Evolutionary conservation across 1,140 invertebrate species (phyloP), one percentile per base, ranked within the genome.

Genomic region (Anastatus disparis): DNA sequence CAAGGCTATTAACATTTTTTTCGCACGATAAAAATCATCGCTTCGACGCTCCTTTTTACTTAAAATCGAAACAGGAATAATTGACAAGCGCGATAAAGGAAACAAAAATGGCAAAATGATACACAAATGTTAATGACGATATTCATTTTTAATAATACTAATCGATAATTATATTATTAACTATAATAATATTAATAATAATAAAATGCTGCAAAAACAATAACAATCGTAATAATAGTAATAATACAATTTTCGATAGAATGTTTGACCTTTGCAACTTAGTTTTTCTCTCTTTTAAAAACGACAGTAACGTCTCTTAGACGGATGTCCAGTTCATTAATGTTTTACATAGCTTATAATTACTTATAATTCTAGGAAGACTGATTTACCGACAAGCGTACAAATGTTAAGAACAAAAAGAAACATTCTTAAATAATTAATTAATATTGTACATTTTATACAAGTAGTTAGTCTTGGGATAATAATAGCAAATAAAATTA

Each of bases 201-300:
- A 76, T 76, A 74, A 76, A 72, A 74, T 77, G 70, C 59, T 68
- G 71, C 71, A 71, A 74, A 74, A 77, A 77, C 74, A 77, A 75
- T 75, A 77, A 75, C 74, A 75, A 75, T 74, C 29, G 63, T 77
- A 73, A 74, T 70, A 70, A 65, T 71, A 42, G 20, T 71, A 71
- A 66, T 71, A 65, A 66, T 71, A 71, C 62, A 76, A 74, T 74
- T 76, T 71, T 71, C 52, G 70, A 70, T 75, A 78, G 74, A 78
- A 71, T 76, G 73, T 74, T 74, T 69, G 46, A 62, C 67, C 46
- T 67, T 70, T 70, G 31, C 58, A 68, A 68, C 59, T 58, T 50
- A 58, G 46, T 40, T 73, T 73, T 66, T 59, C 27, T 46, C 17
- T 52, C 20, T 40, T 68, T 9, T 66, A 55, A 64, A 64, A 56